Evolutionary conservation across 2,113 vertebrate genomes (phyloP), one percentile per base, ranked within the genome.

Genomic region (Spermophilus dauricus): DNA sequence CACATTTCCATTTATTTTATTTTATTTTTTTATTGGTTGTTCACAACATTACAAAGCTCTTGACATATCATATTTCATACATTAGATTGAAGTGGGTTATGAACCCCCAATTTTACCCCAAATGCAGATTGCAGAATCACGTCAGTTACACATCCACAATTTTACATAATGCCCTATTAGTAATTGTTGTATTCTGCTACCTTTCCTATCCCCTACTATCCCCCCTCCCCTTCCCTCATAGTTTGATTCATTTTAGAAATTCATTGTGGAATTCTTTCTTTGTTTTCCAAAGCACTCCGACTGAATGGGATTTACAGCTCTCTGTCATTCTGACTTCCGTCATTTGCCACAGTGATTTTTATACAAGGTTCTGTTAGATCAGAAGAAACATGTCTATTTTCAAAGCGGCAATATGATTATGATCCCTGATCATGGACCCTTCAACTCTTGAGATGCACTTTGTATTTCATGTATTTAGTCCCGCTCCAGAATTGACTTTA

Each of bases 271-370:
- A 56, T 85, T 89, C 37, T 63, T 76, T 77, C 53, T 90, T 85
- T 92, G 34, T 95, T 89, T 94, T 80, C 75, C 51, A 82, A 88
- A 93, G 70, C 51, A 56, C 39, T 86, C 75, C 78, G 69, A 73
- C 12, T 45, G 32, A 77, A 28, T 83, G 72, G 45, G 39, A 89
- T 53, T 93, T 88, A 65, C 24, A 70, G 56, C 37, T 88, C 72
- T 94, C 22, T 58, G 61, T 88, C 80, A 76, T 42, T 95, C 42
- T 87, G 70, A 76, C 4, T n/a, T 73, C 11, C 34, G 67, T 81
- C 58, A n/a, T 76, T 78, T 90, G 32, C 22, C 12, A 3, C 22
- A 16, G 26, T 92, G 53, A 92, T 88, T 95, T 51, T 90, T 58
- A 77, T 22, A 80, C 30, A 42, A 75, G 18, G 12, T 78, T 81